A percentile compares a stretch with the other conserved stretches of the same genome.
Conservation (phyloP, 2,888 invertebrate species). For the Chloroclystis v-ata region DNA sequence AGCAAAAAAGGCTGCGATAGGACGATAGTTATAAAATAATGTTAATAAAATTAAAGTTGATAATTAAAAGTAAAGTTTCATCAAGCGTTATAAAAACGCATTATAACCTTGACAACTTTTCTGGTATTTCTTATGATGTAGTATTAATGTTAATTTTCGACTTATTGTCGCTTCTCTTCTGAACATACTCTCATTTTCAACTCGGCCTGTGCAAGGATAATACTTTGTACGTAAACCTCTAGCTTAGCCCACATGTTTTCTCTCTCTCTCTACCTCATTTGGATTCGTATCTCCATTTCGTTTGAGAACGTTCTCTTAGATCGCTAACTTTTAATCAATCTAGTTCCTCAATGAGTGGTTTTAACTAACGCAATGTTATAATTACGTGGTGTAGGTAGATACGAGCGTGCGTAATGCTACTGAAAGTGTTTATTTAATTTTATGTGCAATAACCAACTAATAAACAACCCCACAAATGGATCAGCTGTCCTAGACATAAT, state of each 20-base stretch:
- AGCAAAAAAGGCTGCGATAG: too few species aligned
- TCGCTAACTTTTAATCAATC: slow-evolving; percentile 14
- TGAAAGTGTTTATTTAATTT: too few species aligned
- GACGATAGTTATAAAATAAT: too few species aligned
- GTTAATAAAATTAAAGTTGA: too few species aligned
- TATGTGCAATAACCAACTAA: too few species aligned
- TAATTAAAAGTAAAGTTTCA: too few species aligned
- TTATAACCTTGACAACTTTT: too few species aligned
- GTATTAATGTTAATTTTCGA: neutral
- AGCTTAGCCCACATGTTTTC: slow-evolving; percentile 17
- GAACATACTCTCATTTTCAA: neutral
- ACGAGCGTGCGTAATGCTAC: too few species aligned
- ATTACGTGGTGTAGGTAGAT: too few species aligned
- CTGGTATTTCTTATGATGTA: too few species aligned
- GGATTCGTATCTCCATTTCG: slow-evolving; percentile 8
- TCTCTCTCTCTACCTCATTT: slow-evolving; percentile 7
- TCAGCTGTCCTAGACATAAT: neutral
- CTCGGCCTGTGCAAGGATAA: slow-evolving; percentile 12
- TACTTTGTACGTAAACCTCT: slow-evolving; percentile 20
- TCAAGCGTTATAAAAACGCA: too few species aligned
- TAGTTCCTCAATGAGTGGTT: slow-evolving; percentile 8
- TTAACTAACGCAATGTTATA: too few species aligned
- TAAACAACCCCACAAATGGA: neutral
- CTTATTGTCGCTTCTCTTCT: neutral
- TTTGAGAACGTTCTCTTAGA: slow-evolving; percentile 4